Evolutionary conservation across 2,888 invertebrate genomes (phyloP).

Genomic region (Zonitis immaculata): DNA sequence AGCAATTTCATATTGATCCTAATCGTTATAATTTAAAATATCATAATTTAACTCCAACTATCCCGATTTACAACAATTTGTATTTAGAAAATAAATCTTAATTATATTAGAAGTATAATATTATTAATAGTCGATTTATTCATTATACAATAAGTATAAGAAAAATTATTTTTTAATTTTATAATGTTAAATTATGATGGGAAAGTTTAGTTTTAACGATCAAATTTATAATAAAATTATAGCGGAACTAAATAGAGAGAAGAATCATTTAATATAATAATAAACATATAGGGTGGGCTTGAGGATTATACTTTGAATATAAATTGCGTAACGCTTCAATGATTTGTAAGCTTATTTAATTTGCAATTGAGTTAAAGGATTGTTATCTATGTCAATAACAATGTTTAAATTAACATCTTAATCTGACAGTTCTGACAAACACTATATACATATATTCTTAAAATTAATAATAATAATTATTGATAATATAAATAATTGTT

Average conservation of each 20-base stretch:
- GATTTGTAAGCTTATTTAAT: neutral
- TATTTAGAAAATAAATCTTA: too few species aligned
- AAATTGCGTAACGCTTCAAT: neutral
- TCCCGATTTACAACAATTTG: too few species aligned
- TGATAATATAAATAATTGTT: neutral
- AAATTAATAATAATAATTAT: neutral
- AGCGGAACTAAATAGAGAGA: neutral
- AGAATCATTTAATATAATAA: neutral
- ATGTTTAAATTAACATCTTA: neutral
- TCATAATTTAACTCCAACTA: too few species aligned
- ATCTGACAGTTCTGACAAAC: neutral
- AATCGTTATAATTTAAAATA: too few species aligned
- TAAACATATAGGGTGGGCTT: neutral
- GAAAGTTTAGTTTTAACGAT: too few species aligned
- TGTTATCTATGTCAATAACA: neutral
- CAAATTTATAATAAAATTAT: neutral
- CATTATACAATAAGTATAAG: too few species aligned
- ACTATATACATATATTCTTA: neutral
- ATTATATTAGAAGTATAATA: too few species aligned
- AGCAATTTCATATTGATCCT: too few species aligned
- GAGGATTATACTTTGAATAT: neutral
- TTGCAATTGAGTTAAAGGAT: neutral
- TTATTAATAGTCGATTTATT: too few species aligned
- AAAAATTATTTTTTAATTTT: too few species aligned
- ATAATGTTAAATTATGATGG: too few species aligned